Evolutionary conservation across 2,113 vertebrate species (phyloP), one percentile per base, ranked within the genome.

Genomic region (Brachyhypopomus gauderio): DNA sequence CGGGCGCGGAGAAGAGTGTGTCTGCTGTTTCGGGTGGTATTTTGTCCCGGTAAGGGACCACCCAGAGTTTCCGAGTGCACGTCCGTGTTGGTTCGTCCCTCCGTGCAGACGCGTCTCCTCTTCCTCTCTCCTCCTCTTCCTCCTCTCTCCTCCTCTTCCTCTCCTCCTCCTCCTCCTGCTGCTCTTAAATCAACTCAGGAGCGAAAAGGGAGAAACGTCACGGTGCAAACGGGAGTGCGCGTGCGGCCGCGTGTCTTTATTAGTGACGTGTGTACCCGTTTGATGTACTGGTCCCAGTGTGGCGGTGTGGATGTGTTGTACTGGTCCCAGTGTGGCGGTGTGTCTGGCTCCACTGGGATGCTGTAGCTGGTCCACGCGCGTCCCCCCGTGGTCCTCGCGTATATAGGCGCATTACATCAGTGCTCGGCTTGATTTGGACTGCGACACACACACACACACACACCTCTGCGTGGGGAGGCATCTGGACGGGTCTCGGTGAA

Each of bases 391-490:
- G n/a, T n/a, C n/a, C n/a, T n/a, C n/a, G n/a, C n/a, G n/a, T n/a
- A 79, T 82, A 83, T 59, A 80, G 81, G 72, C 87, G 76, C 72
- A 76, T 84, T 85, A 82, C 83, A 84, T 83, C 80, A 84, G 80
- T 84, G 80, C 62, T 82, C 59, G 67, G 79, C 73, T 77, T 81
- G 79, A 80, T 77, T 55, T 72, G 23, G 56, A 81, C 55, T 85
- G 67, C 75, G 72, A 38, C 25, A 78, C 41, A 60, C 80, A 55
- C 34, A 71, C 55, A 60, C 58, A 70, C n/a, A n/a, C n/a, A 77
- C 25, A 25, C 78, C 56, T 59, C 69, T 76, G 80, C 38, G 23
- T 76, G 55, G 76, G 30, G 71, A 38, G 41, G 60, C 75, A 67
- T 38, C 74, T n/a, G 19, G 25, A 1, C 78, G 34, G 17, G 72